phyloP scores from a whole-genome alignment of 2,888 invertebrate genomes.

The Agriopis aurantiaria region DNA sequence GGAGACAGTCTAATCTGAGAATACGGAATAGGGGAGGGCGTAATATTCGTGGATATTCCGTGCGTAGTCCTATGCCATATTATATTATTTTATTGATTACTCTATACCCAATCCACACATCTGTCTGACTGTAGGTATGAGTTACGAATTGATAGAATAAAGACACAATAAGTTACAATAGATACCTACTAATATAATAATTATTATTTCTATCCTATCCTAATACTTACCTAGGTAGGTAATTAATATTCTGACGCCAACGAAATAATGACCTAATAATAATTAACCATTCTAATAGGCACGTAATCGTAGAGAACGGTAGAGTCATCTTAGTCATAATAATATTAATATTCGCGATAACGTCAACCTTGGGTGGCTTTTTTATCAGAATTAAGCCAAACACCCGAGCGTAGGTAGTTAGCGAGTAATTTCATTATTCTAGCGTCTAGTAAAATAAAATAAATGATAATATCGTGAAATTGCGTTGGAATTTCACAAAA shows the following conservation, averaged over 20 bases:
- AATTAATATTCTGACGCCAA: background rate
- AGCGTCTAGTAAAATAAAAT: conserved; percentile 55
- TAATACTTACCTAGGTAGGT: no score
- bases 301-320: conserved; percentile 6
- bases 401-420: conserved; percentile 53
- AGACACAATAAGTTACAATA: no score
- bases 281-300: conserved; percentile 1
- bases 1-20: no score
- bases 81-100: no score
- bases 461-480: conserved; percentile 64
- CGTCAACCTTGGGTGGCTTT: conserved; percentile 53
- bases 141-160: no score
- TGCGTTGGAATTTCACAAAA: conserved; percentile 59
- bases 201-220: background rate
- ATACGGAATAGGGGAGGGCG: no score
- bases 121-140: no score
- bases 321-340: conserved; percentile 7
- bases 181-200: no score
- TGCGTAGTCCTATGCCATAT: no score
- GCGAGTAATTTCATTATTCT: conserved; percentile 55
- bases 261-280: background rate
- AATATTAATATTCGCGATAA: conserved; percentile 44
- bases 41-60: no score
- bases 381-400: conserved; percentile 54
- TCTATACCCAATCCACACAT: no score